These are phyloP conservation scores for Microplitis mediator DNA, from an alignment of 1,140 invertebrate genomes.

Conservation along the genomic window DNA sequence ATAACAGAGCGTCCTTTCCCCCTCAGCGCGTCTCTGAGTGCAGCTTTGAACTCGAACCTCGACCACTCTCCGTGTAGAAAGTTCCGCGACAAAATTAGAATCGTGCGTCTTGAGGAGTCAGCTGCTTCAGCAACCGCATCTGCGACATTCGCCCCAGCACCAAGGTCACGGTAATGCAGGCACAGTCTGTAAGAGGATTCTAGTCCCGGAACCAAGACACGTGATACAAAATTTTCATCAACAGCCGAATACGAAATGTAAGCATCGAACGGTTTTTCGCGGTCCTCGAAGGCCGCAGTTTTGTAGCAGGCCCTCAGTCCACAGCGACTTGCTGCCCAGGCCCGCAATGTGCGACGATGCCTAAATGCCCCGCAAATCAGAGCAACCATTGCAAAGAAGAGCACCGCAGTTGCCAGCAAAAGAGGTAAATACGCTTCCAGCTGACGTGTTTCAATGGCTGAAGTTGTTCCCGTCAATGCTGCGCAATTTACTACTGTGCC, in stretches of 20 bases:
- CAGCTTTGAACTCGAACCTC: constrained; percentile 90
- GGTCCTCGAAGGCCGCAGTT: constrained; percentile 77
- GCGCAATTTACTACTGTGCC: constrained; percentile 68
- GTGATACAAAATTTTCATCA: constrained; percentile 86
- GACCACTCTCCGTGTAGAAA: constrained; percentile 95
- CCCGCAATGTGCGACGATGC: constrained; percentile 80
- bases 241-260: constrained; percentile 91
- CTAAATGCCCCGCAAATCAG: constrained; percentile 78
- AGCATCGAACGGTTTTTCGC: constrained; percentile 86
- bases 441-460: constrained; percentile 69
- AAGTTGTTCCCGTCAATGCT: constrained; percentile 56
- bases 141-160: constrained; percentile 77
- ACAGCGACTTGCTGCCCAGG: constrained; percentile 87
- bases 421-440: constrained; percentile 81
- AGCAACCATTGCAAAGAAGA: constrained; percentile 74
- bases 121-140: constrained; percentile 91
- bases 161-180: constrained; percentile 85
- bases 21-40: constrained; percentile 88
- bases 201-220: constrained; percentile 81
- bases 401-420: constrained; percentile 74
- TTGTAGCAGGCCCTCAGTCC: constrained; percentile 84
- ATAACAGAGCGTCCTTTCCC: constrained; percentile 81
- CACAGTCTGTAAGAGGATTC: constrained; percentile 82
- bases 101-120: constrained; percentile 86
- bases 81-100: constrained; percentile 89